Evolutionary conservation across 2,888 invertebrate genomes (phyloP), one percentile per base, ranked within the genome.

Genomic region (Platycheirus albimanus): DNA sequence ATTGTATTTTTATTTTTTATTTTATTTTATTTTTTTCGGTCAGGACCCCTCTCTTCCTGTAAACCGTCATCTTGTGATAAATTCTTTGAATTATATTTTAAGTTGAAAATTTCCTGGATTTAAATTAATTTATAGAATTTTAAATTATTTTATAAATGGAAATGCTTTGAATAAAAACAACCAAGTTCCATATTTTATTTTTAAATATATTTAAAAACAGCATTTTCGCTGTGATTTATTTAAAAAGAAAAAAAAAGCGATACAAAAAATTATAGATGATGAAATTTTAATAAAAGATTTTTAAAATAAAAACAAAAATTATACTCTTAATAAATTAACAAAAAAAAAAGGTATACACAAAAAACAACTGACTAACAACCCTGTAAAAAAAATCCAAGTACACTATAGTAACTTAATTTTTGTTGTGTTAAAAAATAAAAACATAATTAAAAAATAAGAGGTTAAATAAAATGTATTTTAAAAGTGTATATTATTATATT

Each of bases 31-130:
- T n/a, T n/a, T n/a, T n/a, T 74, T 58, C 70, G 75, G 80, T 66
- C 70, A 58, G 54, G 43, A 49, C 8, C n/a, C n/a, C 10, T 30
- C 47, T 56, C 24, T 36, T 66, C 52, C 66, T 67, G 71, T 28
- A 8, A 41, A 49, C 61, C 81, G 67, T 51, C 51, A 71, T 71
- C 81, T 81, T 81, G 81, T 81, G 81, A 81, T 81, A 81, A 71
- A 81, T 64, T 81, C 10, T 51, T 56, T 63, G 28, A 20, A 17
- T 70, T 49, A 28, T 1, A n/a, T 51, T 47, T 63, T 54, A 3
- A 41, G 24, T 63, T 43, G 7, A 38, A 54, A 10, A 47, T 41
- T 49, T 74, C 13, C n/a, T n/a, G 24, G 24, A 24, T 61, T 36
- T 54, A n/a, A n/a, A 5, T 8, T 20, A 6, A 20, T n/a, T 54